phyloP scores from a whole-genome alignment of 2,888 invertebrate genomes.

The Netelia inedita region DNA sequence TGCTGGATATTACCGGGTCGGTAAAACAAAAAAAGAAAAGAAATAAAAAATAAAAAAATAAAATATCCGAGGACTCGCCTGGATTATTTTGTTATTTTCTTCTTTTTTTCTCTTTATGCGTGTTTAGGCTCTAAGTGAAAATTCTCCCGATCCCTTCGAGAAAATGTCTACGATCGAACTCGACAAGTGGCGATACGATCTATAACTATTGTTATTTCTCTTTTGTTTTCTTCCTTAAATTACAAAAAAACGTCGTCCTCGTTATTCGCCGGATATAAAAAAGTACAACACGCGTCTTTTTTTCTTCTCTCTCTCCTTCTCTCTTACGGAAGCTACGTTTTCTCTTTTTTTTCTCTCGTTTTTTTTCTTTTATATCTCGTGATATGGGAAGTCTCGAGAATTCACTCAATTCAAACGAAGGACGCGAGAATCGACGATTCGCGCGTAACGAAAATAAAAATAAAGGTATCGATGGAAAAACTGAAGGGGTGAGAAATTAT shows the following conservation, averaged over 20 bases:
- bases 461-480: too few relatives aligned
- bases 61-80: conserved; percentile 6
- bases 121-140: conserved; percentile 10
- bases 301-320: conserved; percentile 1
- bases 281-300: conserved; percentile 38
- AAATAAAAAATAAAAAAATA: background rate
- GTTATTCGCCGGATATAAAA: conserved; percentile 32
- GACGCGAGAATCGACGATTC: background rate
- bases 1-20: conserved; percentile 59
- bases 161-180: conserved; percentile 29
- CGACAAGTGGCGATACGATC: conserved; percentile 34
- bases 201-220: conserved; percentile 14
- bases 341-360: background rate
- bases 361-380: background rate
- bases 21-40: background rate
- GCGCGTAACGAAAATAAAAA: background rate
- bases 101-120: background rate
- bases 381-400: background rate
- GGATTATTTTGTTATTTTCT: background rate
- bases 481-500: background rate
- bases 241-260: conserved; percentile 20
- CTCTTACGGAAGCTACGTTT: conserved; percentile 8
- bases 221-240: conserved; percentile 18
- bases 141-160: conserved; percentile 50
- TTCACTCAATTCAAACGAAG: background rate